phyloP scores from a whole-genome alignment of 2,888 invertebrate species.

The Platycnemis pennipes region DNA sequence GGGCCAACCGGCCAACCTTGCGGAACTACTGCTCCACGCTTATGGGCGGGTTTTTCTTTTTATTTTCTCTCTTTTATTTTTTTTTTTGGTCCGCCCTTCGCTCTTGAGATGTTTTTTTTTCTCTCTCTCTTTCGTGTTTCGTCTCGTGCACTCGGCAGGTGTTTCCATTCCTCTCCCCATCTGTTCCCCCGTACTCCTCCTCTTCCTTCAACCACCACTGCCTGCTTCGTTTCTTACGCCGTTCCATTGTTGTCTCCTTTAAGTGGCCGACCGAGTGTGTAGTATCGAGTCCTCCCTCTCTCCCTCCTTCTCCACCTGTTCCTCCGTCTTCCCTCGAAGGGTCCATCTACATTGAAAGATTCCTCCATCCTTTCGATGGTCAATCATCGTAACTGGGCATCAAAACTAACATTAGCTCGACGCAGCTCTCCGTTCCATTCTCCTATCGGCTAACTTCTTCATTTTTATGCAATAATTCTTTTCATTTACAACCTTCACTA shows the following conservation, averaged over 20 bases:
- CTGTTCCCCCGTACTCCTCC: not conserved
- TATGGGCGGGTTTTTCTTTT: not conserved
- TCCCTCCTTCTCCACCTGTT: not conserved
- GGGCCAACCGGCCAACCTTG: not conserved
- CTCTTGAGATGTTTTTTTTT: not conserved
- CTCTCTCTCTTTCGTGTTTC: not conserved
- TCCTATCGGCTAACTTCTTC: too few relatives aligned
- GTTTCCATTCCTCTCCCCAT: not conserved
- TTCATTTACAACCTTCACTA: too few relatives aligned
- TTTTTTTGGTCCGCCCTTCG: not conserved
- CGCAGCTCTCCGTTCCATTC: too few relatives aligned
- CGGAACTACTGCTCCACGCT: not conserved
- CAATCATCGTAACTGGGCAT: too few relatives aligned
- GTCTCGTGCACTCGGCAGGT: not conserved
- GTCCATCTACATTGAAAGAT: too few relatives aligned
- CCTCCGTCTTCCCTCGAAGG: too few relatives aligned
- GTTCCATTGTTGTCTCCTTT: not conserved
- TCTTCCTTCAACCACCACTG: not conserved
- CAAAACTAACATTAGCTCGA: too few relatives aligned
- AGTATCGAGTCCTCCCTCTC: not conserved
- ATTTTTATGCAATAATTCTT: too few relatives aligned
- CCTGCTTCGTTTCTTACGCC: not conserved
- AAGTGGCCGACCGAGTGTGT: not conserved
- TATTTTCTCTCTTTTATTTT: too few relatives aligned
- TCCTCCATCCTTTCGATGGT: too few relatives aligned